A percentile compares a stretch with the other conserved stretches of the same genome.
phyloP scores from a whole-genome alignment of 2,113 vertebrate genomes.

The Chrysochloris asiatica region DNA sequence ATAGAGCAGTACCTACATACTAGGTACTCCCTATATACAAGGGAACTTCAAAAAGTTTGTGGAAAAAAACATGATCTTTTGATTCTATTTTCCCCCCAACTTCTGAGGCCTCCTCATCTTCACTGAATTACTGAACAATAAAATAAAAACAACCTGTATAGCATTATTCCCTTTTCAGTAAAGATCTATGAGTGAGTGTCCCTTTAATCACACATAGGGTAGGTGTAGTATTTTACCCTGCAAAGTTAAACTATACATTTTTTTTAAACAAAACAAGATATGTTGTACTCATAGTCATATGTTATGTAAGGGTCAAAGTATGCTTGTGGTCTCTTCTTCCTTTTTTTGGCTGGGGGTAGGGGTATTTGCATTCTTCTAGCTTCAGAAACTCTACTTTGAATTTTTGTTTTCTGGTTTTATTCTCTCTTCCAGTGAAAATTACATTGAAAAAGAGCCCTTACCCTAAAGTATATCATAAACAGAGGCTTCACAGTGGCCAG shows the following conservation, averaged over 20 bases:
- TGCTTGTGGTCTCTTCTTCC: not conserved
- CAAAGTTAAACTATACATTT: not conserved
- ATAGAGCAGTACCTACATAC: too few species aligned
- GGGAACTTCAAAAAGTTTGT: too few species aligned
- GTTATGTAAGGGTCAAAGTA: not conserved
- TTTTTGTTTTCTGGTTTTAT: not conserved
- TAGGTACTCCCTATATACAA: not conserved
- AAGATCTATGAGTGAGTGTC: not conserved
- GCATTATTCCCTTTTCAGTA: not conserved
- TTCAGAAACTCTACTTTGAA: not conserved
- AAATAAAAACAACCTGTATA: not conserved
- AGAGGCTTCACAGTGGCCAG: not conserved
- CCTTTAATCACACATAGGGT: not conserved
- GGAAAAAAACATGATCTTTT: too few species aligned
- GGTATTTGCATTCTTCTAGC: not conserved
- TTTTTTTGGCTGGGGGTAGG: not conserved
- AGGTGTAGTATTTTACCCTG: not conserved
- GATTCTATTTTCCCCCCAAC: too few species aligned
- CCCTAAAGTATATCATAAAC: not conserved
- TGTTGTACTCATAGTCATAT: not conserved
- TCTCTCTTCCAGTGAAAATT: not conserved
- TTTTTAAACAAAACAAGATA: not conserved
- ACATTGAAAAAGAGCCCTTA: not conserved
- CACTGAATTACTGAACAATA: not conserved
- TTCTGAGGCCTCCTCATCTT: too few species aligned